Evolutionary conservation across 2,888 invertebrate genomes (phyloP).

Genomic region (Tuberolachnus salignus): DNA sequence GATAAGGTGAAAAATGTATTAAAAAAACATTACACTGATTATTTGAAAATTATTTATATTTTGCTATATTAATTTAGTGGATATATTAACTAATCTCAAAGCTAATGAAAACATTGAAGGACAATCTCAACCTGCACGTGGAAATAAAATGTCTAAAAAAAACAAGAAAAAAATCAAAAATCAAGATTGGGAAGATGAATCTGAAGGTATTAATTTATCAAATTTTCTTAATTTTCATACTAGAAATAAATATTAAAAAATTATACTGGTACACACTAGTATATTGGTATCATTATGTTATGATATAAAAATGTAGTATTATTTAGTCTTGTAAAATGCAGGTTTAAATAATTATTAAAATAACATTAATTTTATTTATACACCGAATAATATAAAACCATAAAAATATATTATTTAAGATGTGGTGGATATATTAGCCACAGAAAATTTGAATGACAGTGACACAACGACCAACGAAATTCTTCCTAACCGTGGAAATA

Average conservation of each 20-base stretch:
- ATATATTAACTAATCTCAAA: not conserved
- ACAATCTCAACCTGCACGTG: not conserved
- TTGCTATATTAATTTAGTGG: not conserved
- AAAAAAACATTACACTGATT: no score
- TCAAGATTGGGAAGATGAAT: conserved; percentile 37
- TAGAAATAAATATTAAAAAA: no score
- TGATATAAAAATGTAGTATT: no score
- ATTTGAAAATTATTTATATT: no score
- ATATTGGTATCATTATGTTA: no score
- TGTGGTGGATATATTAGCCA: not conserved
- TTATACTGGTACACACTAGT: no score
- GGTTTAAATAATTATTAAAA: no score
- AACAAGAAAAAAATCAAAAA: conserved; percentile 34
- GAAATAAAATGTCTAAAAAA: conserved; percentile 29
- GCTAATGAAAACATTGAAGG: not conserved
- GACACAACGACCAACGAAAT: not conserved
- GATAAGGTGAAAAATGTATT: no score
- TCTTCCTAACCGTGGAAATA: conserved; percentile 4
- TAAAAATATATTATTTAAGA: not conserved
- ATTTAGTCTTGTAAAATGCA: no score
- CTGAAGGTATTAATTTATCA: conserved; percentile 13
- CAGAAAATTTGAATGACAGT: not conserved
- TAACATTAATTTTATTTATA: no score
- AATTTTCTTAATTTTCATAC: no score
- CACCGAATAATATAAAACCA: no score